Conservation (phyloP, 2,113 vertebrate genomes). For the Cochlearius cochlearius region DNA sequence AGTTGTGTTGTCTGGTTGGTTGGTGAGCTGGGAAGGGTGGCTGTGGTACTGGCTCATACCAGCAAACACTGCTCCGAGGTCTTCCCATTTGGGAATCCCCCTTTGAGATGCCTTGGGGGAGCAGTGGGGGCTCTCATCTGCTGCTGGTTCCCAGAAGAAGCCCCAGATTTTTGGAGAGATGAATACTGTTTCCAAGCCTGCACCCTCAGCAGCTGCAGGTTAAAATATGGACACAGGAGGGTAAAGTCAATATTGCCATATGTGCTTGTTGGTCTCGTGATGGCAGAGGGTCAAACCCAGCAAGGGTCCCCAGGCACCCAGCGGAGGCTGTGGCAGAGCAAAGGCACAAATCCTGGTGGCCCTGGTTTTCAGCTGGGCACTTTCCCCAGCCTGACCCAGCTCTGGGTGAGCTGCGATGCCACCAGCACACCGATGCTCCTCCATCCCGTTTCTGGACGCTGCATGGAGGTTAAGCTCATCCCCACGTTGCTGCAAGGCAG, state of each 20-base stretch:
- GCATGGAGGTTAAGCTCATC: background rate
- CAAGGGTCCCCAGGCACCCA: background rate
- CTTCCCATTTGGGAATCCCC: background rate
- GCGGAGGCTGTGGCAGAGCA: background rate
- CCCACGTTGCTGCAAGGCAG: background rate
- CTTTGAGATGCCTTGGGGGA: background rate
- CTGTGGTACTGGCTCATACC: background rate
- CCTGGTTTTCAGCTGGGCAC: background rate
- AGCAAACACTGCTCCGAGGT: rapidly evolving
- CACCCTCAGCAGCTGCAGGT: background rate
- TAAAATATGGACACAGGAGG: background rate
- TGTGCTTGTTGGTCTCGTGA: background rate
- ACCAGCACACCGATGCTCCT: background rate
- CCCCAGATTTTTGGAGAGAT: background rate
- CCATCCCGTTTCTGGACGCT: background rate
- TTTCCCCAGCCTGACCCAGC: background rate
- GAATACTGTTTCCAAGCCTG: background rate
- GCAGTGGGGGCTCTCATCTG: background rate
- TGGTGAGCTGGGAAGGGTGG: background rate
- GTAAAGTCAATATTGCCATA: slow-evolving; percentile 5
- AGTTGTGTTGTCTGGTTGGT: background rate
- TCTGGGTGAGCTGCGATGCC: background rate
- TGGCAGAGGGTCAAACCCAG: background rate
- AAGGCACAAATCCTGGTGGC: background rate
- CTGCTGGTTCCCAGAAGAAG: background rate